Evolutionary conservation across 2,888 invertebrate species (phyloP), one percentile per base, ranked within the genome.

Genomic region (Limulus polyphemus): DNA sequence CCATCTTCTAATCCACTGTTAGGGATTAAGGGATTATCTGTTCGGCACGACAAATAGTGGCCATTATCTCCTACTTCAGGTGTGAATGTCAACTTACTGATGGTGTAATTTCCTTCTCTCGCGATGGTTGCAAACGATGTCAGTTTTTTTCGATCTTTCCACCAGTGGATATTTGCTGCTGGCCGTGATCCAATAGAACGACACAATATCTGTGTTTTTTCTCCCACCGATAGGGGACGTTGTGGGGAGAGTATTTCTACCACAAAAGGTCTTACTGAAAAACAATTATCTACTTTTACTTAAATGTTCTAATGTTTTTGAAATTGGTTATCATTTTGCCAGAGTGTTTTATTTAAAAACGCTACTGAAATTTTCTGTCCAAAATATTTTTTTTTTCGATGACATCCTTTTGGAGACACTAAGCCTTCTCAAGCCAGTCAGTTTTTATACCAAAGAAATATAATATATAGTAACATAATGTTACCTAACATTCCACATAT

Each of bases 141-240:
- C 72, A 83, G 83, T 46, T 65, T 64, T 49, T 68, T 67, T 17
- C 65, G 63, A 54, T 67, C 69, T 51, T 64, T 64, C 68, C 65
- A 69, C 69, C 69, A 70, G 11, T 67, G 64, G 46, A 70, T 65
- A 52, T 68, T 65, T 11, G 69, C 68, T 55, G 67, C 61, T 11
- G 70, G 70, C 59, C 70, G 65, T 0, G 68, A 67, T 2, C 70
- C 70, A n/a, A 64, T 65, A 10, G 68, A 67, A 51, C 67, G 64
- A 49, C 70, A 70, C 13, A 55, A 56, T 12, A 70, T 55, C 49
- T 69, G 67, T 11, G 68, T 64, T 57, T 65, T 65, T 11, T 63
- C 59, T n/a, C 69, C 69, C 11, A 69, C 67, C 13, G 70, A 70
- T n/a, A 70, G 60, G 16, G 65, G 62, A 54, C 64, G 46, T 50